Percentiles rank a stretch among this genome's conserved stretches.
phyloP scores from a whole-genome alignment of 2,888 invertebrate genomes.

The Serrognathus titanus region DNA sequence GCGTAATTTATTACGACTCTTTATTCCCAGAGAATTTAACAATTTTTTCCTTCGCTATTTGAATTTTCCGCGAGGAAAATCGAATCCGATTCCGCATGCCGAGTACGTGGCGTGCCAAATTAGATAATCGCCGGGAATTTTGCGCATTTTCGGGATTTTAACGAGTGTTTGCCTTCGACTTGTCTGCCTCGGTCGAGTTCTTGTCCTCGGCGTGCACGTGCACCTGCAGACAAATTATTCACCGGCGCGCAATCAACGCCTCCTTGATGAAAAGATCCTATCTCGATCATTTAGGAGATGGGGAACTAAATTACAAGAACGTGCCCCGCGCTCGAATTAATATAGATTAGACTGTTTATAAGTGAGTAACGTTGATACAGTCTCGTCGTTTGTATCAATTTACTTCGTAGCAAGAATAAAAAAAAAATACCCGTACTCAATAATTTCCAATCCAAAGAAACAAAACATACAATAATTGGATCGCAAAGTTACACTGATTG shows the following conservation, averaged over 20 bases:
- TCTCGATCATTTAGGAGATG: conserved; percentile 4
- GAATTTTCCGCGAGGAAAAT: background rate
- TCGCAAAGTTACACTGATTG: too few relatives aligned
- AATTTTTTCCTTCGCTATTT: background rate
- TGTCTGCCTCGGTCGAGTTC: background rate
- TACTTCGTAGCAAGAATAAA: too few relatives aligned
- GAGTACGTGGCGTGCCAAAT: background rate
- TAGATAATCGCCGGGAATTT: background rate
- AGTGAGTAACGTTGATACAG: too few relatives aligned
- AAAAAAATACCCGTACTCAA: too few relatives aligned
- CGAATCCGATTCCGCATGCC: background rate
- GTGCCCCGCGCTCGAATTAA: background rate
- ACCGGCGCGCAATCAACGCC: conserved; percentile 6
- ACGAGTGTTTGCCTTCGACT: too few relatives aligned
- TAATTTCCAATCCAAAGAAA: too few relatives aligned
- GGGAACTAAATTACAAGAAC: conserved; percentile 13
- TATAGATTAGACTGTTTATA: too few relatives aligned
- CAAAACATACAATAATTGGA: too few relatives aligned
- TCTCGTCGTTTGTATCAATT: too few relatives aligned
- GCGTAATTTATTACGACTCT: too few relatives aligned
- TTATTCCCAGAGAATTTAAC: too few relatives aligned
- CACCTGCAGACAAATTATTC: background rate
- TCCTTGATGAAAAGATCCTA: conserved; percentile 3
- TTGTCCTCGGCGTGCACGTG: background rate
- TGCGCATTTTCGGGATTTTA: too few relatives aligned